Evolutionary conservation across 2,113 vertebrate species (phyloP).

Genomic region (Poeciliopsis turrubarensis): DNA sequence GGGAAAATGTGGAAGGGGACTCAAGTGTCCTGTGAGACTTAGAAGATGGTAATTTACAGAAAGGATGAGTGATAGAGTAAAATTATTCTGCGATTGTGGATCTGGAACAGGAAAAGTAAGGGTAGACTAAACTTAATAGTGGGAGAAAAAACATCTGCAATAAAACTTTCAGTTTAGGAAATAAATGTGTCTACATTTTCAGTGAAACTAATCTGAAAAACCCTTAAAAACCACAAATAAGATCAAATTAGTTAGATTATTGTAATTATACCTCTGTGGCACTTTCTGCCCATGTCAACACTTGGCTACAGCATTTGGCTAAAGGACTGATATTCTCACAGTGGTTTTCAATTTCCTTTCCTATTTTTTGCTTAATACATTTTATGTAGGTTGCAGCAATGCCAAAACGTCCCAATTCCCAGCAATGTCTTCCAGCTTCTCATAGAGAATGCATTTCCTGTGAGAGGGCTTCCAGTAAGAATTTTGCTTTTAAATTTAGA

Average conservation of each 20-base stretch:
- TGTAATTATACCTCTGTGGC: conserved; percentile 34
- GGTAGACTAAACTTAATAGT: conserved; percentile 12
- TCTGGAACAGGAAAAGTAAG: conserved; percentile 30
- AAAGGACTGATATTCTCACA: neutral
- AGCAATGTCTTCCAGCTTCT: conserved; percentile 10
- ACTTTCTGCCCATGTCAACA: conserved; percentile 31
- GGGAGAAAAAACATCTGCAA: neutral
- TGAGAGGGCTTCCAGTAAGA: neutral
- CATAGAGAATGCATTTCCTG: conserved; percentile 3
- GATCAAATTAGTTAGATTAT: conserved; percentile 13
- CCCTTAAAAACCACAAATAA: neutral
- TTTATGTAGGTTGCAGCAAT: neutral
- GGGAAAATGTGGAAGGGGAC: conserved; percentile 23
- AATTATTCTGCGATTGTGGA: conserved; percentile 40
- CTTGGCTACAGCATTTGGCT: neutral
- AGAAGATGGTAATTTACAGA: conserved; percentile 54
- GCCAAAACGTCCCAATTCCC: neutral
- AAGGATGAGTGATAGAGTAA: conserved; percentile 37
- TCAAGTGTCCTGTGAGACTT: conserved; percentile 41
- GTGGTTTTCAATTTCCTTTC: conserved; percentile 4
- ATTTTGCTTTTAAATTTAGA: conserved; percentile 24
- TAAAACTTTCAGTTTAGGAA: neutral
- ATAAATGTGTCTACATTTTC: neutral
- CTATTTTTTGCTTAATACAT: neutral
- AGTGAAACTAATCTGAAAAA: neutral